phyloP scores from a whole-genome alignment of 2,888 invertebrate species.

The Ethmia dodecea region DNA sequence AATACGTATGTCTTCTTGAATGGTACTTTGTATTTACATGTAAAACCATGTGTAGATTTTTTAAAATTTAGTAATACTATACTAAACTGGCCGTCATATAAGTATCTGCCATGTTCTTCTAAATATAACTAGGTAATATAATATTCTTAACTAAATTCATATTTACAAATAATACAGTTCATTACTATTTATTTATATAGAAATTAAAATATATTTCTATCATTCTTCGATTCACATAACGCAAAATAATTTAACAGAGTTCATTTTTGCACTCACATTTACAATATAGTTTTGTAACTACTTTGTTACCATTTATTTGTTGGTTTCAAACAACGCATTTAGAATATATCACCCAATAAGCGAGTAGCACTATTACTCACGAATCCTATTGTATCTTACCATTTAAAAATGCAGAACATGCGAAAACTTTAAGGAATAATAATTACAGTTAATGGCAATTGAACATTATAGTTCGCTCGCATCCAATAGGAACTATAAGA shows the following conservation, averaged over 20 bases:
- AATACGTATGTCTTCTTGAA: slow-evolving; percentile 16
- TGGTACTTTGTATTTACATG: slow-evolving; percentile 68
- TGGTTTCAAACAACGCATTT: slow-evolving; percentile 69
- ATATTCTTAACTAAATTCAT: slow-evolving; percentile 79
- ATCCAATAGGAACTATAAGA: slow-evolving; percentile 77
- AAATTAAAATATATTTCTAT: slow-evolving; percentile 78
- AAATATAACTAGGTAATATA: slow-evolving; percentile 78
- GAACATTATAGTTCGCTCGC: slow-evolving; percentile 77
- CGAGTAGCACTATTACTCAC: slow-evolving; percentile 71
- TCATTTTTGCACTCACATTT: slow-evolving; percentile 77
- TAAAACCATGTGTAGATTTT: slow-evolving; percentile 76
- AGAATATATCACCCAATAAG: slow-evolving; percentile 76
- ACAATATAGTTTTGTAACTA: slow-evolving; percentile 72
- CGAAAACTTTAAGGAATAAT: slow-evolving; percentile 74
- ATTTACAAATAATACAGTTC: slow-evolving; percentile 82
- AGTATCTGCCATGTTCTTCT: slow-evolving; percentile 81
- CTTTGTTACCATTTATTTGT: slow-evolving; percentile 62
- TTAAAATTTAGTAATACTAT: slow-evolving; percentile 81
- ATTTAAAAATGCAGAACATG: slow-evolving; percentile 76
- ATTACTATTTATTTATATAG: slow-evolving; percentile 69
- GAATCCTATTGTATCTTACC: slow-evolving; percentile 67
- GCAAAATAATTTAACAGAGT: slow-evolving; percentile 79
- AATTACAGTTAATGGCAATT: slow-evolving; percentile 74
- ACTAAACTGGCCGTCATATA: slow-evolving; percentile 85
- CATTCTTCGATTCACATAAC: slow-evolving; percentile 77